Conservation (phyloP, 2,113 vertebrate species). For the Pitta sordida region DNA sequence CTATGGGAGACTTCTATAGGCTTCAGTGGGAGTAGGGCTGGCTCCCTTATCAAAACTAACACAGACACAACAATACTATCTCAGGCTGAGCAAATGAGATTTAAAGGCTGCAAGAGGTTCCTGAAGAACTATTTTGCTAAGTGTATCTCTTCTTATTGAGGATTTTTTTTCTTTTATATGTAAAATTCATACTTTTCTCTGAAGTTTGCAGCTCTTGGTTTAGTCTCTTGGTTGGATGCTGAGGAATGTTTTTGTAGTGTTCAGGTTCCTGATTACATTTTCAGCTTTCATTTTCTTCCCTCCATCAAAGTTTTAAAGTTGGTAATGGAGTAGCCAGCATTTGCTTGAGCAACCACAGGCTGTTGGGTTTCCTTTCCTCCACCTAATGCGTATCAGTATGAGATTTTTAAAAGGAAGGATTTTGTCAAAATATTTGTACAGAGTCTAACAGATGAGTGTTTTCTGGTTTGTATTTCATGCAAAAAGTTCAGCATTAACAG, state of each 20-base stretch:
- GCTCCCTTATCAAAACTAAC: background rate
- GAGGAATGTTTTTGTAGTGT: slow-evolving; percentile 48
- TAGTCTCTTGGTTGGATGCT: slow-evolving; percentile 7
- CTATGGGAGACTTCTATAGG: background rate
- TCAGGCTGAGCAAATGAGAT: background rate
- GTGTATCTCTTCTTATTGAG: slow-evolving; percentile 20
- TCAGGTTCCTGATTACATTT: slow-evolving; percentile 6
- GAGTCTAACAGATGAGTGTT: background rate
- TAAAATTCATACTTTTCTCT: background rate
- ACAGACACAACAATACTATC: background rate
- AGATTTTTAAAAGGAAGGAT: slow-evolving; percentile 36
- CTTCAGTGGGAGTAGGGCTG: background rate
- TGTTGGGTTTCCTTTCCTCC: slow-evolving; percentile 35
- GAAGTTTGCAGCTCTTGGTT: slow-evolving; percentile 21
- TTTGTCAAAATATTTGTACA: slow-evolving; percentile 55
- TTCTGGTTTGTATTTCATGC: slow-evolving; percentile 43
- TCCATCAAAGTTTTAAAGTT: slow-evolving; percentile 30
- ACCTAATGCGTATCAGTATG: slow-evolving; percentile 39
- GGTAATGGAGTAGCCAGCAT: slow-evolving; percentile 25
- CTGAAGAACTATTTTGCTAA: slow-evolving; percentile 27
- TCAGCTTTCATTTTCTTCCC: slow-evolving; percentile 46
- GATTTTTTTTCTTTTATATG: slow-evolving; percentile 31
- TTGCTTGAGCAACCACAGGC: slow-evolving; percentile 59
- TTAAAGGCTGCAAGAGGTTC: slow-evolving; percentile 2
- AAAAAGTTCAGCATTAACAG: slow-evolving; percentile 45